Percentiles rank a stretch among this genome's conserved stretches.
Conservation (phyloP, 2,113 vertebrate species). For the Toxostoma redivivum region DNA sequence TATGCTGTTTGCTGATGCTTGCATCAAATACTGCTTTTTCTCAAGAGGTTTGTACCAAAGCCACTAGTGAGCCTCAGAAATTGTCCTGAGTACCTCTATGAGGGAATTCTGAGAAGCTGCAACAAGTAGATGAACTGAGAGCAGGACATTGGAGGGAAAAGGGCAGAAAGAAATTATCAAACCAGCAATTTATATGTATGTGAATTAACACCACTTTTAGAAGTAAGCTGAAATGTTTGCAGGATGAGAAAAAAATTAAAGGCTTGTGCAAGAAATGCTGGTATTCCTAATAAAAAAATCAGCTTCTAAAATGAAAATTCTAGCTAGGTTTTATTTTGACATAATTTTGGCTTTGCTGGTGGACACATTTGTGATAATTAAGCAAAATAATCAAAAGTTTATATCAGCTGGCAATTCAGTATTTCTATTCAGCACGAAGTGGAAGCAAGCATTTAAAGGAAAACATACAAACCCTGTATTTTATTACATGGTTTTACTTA, state of each 20-base stretch:
- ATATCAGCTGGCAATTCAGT: neutral
- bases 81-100: neutral
- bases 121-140: neutral
- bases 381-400: neutral
- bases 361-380: neutral
- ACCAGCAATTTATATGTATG: neutral
- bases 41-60: slow-evolving; percentile 44
- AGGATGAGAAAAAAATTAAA: neutral
- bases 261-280: neutral
- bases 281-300: neutral
- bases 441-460: neutral
- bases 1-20: slow-evolving; percentile 65
- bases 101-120: slow-evolving; percentile 45
- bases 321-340: neutral
- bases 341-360: neutral
- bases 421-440: slow-evolving; percentile 12
- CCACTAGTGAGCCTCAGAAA: slow-evolving; percentile 49
- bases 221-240: slow-evolving; percentile 9
- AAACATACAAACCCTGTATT: neutral
- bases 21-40: slow-evolving; percentile 45
- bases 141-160: neutral
- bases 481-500: slow-evolving; percentile 3
- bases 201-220: neutral
- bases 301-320: neutral
- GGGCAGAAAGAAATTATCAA: neutral